phyloP scores from a whole-genome alignment of 2,113 vertebrate genomes.

The Cisticola juncidis region DNA sequence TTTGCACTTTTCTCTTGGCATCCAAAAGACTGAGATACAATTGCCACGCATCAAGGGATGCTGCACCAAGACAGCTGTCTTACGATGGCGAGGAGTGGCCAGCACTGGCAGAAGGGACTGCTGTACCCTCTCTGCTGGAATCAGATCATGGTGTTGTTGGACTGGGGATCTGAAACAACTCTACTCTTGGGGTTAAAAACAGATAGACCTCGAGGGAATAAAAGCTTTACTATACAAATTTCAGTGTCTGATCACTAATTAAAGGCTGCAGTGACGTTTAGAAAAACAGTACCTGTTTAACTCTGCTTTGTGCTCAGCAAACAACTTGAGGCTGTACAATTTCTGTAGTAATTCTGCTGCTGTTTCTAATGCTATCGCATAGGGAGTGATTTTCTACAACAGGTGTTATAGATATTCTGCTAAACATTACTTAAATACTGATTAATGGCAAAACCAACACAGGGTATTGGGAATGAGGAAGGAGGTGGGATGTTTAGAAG shows the following conservation, averaged over 20 bases:
- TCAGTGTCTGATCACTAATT: background rate
- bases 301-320: background rate
- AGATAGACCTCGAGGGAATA: background rate
- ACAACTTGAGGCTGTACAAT: background rate
- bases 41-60: background rate
- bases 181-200: background rate
- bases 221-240: background rate
- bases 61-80: background rate
- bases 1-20: background rate
- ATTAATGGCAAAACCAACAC: background rate
- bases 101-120: background rate
- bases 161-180: background rate
- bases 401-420: background rate
- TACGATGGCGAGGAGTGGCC: background rate
- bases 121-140: background rate
- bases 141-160: background rate
- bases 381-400: background rate
- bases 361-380: background rate
- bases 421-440: background rate
- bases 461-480: background rate
- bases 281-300: background rate
- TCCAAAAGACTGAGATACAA: background rate
- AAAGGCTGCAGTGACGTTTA: background rate
- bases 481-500: background rate
- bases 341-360: background rate